Base-by-base conservation (phyloP, 2,113 vertebrate species). In the Ceyx melanurus region DNA sequence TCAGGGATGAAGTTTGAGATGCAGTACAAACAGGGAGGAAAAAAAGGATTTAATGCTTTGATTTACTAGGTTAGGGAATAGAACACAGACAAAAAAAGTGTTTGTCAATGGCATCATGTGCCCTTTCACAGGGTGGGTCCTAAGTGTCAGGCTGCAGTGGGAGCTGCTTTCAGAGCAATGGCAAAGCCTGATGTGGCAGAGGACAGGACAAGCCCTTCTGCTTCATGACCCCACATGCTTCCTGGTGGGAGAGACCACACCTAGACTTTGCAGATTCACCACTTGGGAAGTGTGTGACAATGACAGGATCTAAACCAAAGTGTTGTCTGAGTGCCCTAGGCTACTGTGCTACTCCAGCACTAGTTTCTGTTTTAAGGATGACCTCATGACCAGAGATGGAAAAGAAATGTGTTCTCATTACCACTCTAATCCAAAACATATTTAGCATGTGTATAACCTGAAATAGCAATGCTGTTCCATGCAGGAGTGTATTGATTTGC, bases 401-500 rank as follows among this genome's bases (percentile, higher is more conserved):
- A 85, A 79, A 87, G 26, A 91, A 89, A 77, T 16, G 9, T 51
- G 25, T 82, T 91, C 75, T 74, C 71, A 64, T 86, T 37, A 64
- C 21, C 50, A 62, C 9, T 15, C 2, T 89, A 88, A 94, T 89
- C 87, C 70, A 76, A 79, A 79, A 62, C 61, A 43, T 76, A 73
- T 56, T 95, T 93, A 89, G 74, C 56, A 58, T 29, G 77, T 86
- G 61, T 84, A n/a, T 58, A 70, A 82, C 70, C 73, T 79, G 82
- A 85, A 92, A 95, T 43, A 77, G 78, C 9, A 86, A 62, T 1
- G 3, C 43, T 67, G 4, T 85, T 93, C 92, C 84, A 50, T 46
- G 40, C 65, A 86, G 87, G 87, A 88, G 17, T 18, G 29, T 89
- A 96, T 90, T 86, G 96, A 93, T 95, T 88, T 94, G 67, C 72